phyloP scores from a whole-genome alignment of 2,113 vertebrate species.

The Hirundichthys speculiger region DNA sequence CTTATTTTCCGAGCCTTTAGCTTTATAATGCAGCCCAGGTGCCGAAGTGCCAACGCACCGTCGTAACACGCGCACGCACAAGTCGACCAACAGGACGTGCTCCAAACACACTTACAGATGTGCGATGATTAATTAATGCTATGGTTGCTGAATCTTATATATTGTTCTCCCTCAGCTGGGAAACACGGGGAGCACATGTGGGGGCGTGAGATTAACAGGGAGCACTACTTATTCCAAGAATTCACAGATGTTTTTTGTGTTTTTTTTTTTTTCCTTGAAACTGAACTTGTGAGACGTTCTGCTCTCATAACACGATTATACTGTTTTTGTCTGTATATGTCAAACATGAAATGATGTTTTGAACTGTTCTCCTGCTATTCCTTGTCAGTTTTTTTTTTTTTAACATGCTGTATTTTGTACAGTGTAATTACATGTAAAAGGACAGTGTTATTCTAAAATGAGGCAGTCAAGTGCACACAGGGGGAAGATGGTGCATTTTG shows the following conservation, averaged over 20 bases:
- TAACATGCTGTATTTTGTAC: no score
- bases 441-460: no score
- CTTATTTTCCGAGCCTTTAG: constrained; percentile 84
- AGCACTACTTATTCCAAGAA: neutral
- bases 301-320: neutral
- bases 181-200: constrained; percentile 46
- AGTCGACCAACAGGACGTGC: constrained; percentile 58
- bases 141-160: constrained; percentile 40
- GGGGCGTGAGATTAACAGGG: constrained; percentile 17
- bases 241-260: neutral
- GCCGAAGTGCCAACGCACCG: constrained; percentile 77
- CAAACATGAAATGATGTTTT: no score
- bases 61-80: constrained; percentile 54
- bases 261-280: neutral
- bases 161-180: constrained; percentile 46
- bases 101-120: constrained; percentile 69
- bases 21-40: constrained; percentile 88
- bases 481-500: no score
- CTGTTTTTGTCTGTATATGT: no score
- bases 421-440: no score
- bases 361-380: no score
- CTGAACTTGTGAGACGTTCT: neutral
- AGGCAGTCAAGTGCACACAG: no score
- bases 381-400: no score
- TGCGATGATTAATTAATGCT: constrained; percentile 70